These are phyloP conservation scores for Glaucomys volans DNA, from an alignment of 2,113 vertebrate genomes.

Conservation along the genomic window DNA sequence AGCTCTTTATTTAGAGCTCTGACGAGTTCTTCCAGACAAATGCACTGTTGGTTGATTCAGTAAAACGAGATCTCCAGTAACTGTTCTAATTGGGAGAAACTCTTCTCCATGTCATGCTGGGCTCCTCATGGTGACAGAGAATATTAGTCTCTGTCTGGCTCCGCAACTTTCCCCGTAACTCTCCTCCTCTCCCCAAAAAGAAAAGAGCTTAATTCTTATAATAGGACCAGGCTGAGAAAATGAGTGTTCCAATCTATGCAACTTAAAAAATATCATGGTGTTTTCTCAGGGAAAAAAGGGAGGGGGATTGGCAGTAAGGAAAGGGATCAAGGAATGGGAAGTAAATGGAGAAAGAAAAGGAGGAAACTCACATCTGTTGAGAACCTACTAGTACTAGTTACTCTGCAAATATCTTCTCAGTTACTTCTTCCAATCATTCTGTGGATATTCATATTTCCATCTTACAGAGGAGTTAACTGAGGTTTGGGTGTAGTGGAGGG, in stretches of 20 bases:
- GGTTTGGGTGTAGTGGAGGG: not conserved
- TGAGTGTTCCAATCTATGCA: not conserved
- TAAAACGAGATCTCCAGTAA: not conserved
- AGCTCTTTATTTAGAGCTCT: slow-evolving; percentile 6
- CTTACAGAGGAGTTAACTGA: not conserved
- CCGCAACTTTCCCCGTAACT: no score
- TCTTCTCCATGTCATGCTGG: not conserved
- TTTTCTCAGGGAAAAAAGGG: not conserved
- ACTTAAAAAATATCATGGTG: no score
- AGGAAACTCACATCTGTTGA: not conserved
- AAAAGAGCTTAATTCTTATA: not conserved
- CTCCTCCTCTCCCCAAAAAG: accelerated
- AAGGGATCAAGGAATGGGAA: not conserved
- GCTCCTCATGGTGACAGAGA: not conserved
- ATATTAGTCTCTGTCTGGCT: not conserved
- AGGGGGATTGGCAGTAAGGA: not conserved
- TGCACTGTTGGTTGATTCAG: not conserved
- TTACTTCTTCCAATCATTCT: not conserved
- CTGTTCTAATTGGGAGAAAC: not conserved
- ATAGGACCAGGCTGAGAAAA: not conserved
- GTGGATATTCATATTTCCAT: not conserved
- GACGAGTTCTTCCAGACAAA: not conserved
- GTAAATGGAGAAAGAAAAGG: not conserved
- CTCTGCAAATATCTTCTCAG: not conserved
- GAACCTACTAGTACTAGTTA: not conserved